Base-by-base conservation (phyloP, 2,113 vertebrate species). In the Apaloderma vittatum region DNA sequence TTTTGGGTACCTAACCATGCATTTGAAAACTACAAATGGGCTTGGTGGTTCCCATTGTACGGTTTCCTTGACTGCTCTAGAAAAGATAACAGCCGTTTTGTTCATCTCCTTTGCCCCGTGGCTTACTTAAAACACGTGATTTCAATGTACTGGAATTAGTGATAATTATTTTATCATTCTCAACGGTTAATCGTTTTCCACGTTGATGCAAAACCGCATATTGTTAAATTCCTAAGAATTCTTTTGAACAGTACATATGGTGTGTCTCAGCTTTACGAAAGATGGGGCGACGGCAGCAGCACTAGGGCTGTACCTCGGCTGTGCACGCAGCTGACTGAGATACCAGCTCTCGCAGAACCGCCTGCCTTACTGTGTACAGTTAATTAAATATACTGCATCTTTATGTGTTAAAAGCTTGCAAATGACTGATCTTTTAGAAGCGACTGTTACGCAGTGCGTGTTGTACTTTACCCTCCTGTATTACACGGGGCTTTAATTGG, bases 1-100 rank as follows among this genome's bases (percentile, higher is more conserved):
- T 96, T 93, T 58, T 89, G 71, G 84, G 79, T 96, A 94, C 74
- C 67, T 93, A 95, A 93, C 93, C 79, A 67, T 19, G 54, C 55
- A 17, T 86, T 91, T 97, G 91, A 96, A 78, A 95, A 83, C 49
- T 88, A 17, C 62, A 86, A 75, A 65, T 1, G 6, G 54, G 88
- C 74, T 93, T 85, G 85, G 80, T 73, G 84, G 73, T 70, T 97
- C 92, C 43, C 86, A 32, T 81, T 86, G 76, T 72, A 27, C 13
- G 11, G 51, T 90, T 94, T 80, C 62, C 62, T 75, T 88, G 86
- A 61, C 46, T 77, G 91, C 95, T 90, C 88, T 93, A 79, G 77
- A 78, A 55, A 68, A 89, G 71, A 72, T 81, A 16, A 0, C n/a
- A 0, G 29, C 72, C 4, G 0, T 68, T 92, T 70, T 21, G 70